Base-by-base conservation (phyloP, 2,113 vertebrate species). In the Callopanchax toddi region DNA sequence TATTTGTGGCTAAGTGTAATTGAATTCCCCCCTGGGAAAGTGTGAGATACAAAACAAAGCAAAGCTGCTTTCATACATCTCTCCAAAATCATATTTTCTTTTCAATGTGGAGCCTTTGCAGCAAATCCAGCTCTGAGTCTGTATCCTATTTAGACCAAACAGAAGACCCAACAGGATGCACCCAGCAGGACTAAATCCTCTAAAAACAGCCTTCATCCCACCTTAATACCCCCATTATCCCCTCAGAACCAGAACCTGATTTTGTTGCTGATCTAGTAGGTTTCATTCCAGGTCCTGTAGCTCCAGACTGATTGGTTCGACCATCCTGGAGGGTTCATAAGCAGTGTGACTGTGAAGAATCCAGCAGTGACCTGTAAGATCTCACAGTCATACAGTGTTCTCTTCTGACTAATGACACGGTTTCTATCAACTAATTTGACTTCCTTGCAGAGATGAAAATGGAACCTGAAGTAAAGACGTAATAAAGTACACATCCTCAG, bases 241-340 rank as follows among this genome's bases (percentile, higher is more conserved):
- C 29, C 61, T 29, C 10, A 36, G 42, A 50, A 26, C 39, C 37
- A 11, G 42, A 56, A 43, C n/a, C 34, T 11, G 29, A 29, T 36
- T 11, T 22, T n/a, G 39, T 51, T 20, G 7, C 36, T 42, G 57
- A 57, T 56, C 32, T 52, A 59, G 16, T 39, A 54, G 55, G 43
- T 48, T 64, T 73, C 54, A 29, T 32, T 39, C 57, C 11, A 36
- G 0, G 56, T 56, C 69, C 69, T 59, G 73, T 25, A 48, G 64
- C 77, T 81, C 45, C 40, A 1, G 22, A 49, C 49, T 74, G 69
- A 72, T 77, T 77, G 72, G 29, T 63, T 74, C 48, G 51, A 63
- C 36, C 49, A 60, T 68, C 56, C 52, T 29, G 46, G 57, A 34
- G 0, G 3, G 57, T 50, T 74, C 65, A 48, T 0, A 26, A 53